Percentiles rank a stretch among this genome's conserved stretches.
Conservation (phyloP, 2,113 vertebrate species). For the Lathamus discolor region DNA sequence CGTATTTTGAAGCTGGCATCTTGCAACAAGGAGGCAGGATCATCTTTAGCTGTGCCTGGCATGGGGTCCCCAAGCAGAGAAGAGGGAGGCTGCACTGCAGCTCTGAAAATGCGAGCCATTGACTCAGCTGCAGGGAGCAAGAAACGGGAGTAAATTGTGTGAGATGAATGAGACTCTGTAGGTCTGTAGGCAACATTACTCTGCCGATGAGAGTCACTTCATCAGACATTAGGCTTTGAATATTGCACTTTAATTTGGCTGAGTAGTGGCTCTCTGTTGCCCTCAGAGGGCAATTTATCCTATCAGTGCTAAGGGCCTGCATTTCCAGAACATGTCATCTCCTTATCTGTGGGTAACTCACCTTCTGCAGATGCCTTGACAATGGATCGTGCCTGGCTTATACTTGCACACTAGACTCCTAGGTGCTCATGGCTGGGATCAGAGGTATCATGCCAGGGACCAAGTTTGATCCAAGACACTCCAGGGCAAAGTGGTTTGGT, state of each 20-base stretch:
- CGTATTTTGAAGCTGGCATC: neutral
- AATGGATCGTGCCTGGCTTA: neutral
- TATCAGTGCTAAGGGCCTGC: neutral
- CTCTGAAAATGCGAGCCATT: neutral
- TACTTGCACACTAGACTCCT: neutral
- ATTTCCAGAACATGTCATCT: neutral
- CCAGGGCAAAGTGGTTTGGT: neutral
- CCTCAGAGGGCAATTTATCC: conserved; percentile 37
- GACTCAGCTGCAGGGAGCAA: conserved; percentile 34
- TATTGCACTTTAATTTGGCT: conserved; percentile 58
- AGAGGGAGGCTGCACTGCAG: neutral
- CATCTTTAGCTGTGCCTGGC: neutral
- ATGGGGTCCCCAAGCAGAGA: neutral
- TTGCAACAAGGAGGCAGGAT: neutral
- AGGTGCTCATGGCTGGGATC: neutral
- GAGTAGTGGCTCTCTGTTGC: conserved; percentile 19
- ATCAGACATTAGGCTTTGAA: conserved; percentile 52
- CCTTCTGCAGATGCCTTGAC: conserved; percentile 6
- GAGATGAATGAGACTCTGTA: conserved; percentile 35
- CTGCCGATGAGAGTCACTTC: conserved; percentile 51
- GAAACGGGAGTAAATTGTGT: conserved; percentile 21
- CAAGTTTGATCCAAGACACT: neutral
- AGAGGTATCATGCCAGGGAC: neutral
- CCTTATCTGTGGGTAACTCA: neutral
- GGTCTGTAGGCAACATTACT: conserved; percentile 43